Evolutionary conservation across 23 tunicate species (phyloP).

Genomic region (Trididemnum clinides): DNA sequence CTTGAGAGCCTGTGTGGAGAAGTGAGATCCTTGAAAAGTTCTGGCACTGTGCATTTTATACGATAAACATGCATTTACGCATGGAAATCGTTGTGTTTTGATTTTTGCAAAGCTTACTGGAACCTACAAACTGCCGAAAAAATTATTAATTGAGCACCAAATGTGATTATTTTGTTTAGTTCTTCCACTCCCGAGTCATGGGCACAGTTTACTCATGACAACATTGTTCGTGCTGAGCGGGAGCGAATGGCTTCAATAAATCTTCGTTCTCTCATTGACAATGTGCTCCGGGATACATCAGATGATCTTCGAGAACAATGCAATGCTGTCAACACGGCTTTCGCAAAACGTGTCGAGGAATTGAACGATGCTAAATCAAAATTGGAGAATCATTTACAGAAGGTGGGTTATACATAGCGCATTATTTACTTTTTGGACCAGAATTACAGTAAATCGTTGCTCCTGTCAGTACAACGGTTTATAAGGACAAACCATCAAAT

Average conservation of each 20-base stretch:
- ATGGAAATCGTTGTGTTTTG: too few species aligned
- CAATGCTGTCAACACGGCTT: constrained; percentile 81
- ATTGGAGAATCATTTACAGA: constrained; percentile 92
- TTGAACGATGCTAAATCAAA: constrained; percentile 96
- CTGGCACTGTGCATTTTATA: too few species aligned
- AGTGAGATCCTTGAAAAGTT: too few species aligned
- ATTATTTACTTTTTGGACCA: too few species aligned
- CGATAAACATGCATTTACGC: too few species aligned
- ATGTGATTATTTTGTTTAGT: constrained; percentile 38
- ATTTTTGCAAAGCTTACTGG: too few species aligned
- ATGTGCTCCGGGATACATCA: constrained; percentile 84
- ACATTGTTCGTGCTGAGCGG: constrained; percentile 94
- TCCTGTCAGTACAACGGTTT: too few species aligned
- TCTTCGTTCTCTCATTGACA: constrained; percentile 90
- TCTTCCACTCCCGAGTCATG: constrained; percentile 94
- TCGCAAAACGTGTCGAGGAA: constrained; percentile 83
- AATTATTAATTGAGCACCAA: too few species aligned
- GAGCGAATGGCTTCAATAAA: constrained; percentile 96
- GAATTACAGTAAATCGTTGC: too few species aligned
- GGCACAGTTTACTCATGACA: constrained; percentile 97
- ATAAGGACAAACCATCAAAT: too few species aligned
- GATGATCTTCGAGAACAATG: constrained; percentile 92
- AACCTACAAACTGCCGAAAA: too few species aligned
- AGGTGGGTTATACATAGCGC: constrained; percentile 36
- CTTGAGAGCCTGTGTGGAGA: too few species aligned